Percentiles rank a stretch among this genome's conserved stretches.
phyloP scores from a whole-genome alignment of 2,113 vertebrate species.

The Glaucidium brasilianum region DNA sequence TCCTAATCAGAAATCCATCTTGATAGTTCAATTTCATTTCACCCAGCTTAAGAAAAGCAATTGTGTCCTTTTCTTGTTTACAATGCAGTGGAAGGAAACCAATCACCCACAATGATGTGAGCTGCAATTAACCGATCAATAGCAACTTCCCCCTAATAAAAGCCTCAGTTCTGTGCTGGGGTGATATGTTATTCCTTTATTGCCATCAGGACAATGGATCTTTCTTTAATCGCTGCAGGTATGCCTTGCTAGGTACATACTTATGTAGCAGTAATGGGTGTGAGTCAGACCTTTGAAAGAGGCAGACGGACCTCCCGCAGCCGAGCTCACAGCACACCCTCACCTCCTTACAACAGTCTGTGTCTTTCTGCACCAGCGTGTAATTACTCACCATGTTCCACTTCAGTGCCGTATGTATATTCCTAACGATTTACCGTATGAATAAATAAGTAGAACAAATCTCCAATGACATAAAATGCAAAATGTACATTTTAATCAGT shows the following conservation, averaged over 20 bases:
- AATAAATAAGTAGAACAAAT: conserved; percentile 58
- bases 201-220: background rate
- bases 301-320: background rate
- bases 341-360: background rate
- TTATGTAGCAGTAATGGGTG: background rate
- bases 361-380: conserved; percentile 22
- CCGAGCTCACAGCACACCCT: background rate
- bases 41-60: background rate
- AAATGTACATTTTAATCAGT: conserved; percentile 64
- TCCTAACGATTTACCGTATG: conserved; percentile 47
- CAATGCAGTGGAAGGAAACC: background rate
- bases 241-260: background rate
- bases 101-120: background rate
- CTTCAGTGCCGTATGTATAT: background rate
- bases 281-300: background rate
- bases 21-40: conserved; percentile 1
- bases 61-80: conserved; percentile 25
- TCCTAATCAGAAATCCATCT: conserved; percentile 37
- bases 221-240: background rate
- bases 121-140: conserved; percentile 42
- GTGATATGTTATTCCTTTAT: background rate
- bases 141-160: background rate
- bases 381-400: conserved; percentile 46
- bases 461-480: conserved; percentile 41
- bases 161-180: background rate